Evolutionary conservation across 2,113 vertebrate genomes (phyloP).

Genomic region (Pseudopodoces humilis): DNA sequence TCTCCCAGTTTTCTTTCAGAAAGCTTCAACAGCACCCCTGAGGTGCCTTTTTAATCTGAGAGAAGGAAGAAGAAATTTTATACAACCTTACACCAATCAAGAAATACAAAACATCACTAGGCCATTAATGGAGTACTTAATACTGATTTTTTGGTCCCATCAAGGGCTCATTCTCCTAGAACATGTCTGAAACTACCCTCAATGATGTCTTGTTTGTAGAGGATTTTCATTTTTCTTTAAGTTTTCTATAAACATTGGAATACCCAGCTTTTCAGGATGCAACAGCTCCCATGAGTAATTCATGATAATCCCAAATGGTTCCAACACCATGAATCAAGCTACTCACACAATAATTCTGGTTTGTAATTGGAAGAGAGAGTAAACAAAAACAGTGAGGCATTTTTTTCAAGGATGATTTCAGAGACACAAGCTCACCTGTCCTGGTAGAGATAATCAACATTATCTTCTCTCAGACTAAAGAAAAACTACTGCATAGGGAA

Average conservation of each 20-base stretch:
- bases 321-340: neutral
- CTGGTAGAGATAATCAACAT: neutral
- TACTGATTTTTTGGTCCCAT: neutral
- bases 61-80: neutral
- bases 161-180: neutral
- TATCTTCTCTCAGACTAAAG: neutral
- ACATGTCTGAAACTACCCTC: neutral
- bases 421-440: neutral
- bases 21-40: neutral
- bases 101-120: neutral
- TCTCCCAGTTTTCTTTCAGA: neutral
- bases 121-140: neutral
- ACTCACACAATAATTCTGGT: neutral
- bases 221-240: neutral
- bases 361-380: neutral
- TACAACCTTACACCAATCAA: neutral
- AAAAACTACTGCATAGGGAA: neutral
- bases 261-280: neutral
- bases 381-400: neutral
- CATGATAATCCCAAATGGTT: neutral
- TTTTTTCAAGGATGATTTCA: neutral
- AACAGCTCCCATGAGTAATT: neutral
- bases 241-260: neutral
- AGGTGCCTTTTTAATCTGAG: neutral
- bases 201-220: neutral